phyloP scores from a whole-genome alignment of 2,888 invertebrate genomes.

The Oligia fasciuncula region DNA sequence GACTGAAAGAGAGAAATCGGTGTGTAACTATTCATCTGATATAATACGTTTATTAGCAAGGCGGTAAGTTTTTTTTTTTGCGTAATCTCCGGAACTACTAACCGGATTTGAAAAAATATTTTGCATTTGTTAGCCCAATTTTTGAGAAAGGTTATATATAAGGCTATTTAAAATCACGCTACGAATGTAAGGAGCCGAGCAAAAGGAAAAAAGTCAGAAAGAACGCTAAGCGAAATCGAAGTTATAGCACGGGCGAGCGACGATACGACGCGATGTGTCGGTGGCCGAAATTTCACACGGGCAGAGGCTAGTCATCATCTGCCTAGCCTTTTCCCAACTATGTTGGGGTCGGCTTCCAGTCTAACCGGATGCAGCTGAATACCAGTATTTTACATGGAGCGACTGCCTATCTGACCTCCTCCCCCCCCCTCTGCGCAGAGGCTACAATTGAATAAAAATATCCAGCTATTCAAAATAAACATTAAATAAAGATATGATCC shows the following conservation, averaged over 20 bases:
- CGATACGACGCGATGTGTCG: not conserved
- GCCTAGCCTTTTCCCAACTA: too few relatives aligned
- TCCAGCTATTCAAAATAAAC: constrained; percentile 12
- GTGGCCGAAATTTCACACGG: not conserved
- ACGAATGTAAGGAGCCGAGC: not conserved
- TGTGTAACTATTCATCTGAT: too few relatives aligned
- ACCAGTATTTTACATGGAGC: too few relatives aligned
- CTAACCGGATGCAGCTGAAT: too few relatives aligned
- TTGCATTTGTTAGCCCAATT: not conserved
- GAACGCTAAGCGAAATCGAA: not conserved
- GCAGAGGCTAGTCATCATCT: not conserved
- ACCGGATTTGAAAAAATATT: too few relatives aligned
- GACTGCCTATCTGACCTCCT: too few relatives aligned
- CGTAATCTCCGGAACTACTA: not conserved
- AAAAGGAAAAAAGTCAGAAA: not conserved
- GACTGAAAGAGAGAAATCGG: too few relatives aligned
- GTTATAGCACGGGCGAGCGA: not conserved
- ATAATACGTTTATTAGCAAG: too few relatives aligned
- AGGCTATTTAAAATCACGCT: not conserved
- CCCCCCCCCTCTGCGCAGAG: not conserved
- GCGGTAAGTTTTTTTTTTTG: not conserved
- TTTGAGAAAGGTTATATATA: not conserved
- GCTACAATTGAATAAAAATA: constrained; percentile 4
- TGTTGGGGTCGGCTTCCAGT: too few relatives aligned
- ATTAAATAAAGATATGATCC: constrained; percentile 24